phyloP scores from a whole-genome alignment of 2,888 invertebrate genomes.

The Nemoura dubitans region DNA sequence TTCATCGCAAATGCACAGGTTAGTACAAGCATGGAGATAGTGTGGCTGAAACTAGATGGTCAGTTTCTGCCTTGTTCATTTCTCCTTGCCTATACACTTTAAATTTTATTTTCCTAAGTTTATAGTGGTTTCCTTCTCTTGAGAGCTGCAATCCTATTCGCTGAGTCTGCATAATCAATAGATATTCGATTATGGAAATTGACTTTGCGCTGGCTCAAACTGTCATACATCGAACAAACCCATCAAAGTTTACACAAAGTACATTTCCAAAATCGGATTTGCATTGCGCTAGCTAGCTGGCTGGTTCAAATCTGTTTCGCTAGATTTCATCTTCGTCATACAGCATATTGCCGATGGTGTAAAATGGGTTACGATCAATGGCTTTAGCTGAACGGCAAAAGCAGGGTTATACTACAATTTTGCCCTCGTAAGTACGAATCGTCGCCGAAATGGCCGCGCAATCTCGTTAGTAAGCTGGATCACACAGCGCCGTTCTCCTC shows the following conservation, averaged over 20 bases:
- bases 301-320: neutral
- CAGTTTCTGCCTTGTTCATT: neutral
- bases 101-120: neutral
- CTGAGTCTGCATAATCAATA: neutral
- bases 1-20: neutral
- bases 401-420: neutral
- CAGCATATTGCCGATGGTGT: neutral
- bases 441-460: neutral
- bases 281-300: neutral
- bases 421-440: neutral
- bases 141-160: neutral
- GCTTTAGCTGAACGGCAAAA: neutral
- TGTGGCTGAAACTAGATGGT: neutral
- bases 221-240: neutral
- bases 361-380: neutral
- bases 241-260: conserved; percentile 5
- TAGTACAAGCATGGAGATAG: neutral
- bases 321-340: neutral
- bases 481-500: neutral
- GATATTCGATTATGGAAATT: neutral
- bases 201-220: neutral
- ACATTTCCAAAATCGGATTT: conserved; percentile 12
- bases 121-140: neutral
- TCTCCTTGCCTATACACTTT: neutral
- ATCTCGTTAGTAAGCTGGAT: neutral